phyloP scores from a whole-genome alignment of 2,797 vertebrate species.

The Vireo griseus region DNA sequence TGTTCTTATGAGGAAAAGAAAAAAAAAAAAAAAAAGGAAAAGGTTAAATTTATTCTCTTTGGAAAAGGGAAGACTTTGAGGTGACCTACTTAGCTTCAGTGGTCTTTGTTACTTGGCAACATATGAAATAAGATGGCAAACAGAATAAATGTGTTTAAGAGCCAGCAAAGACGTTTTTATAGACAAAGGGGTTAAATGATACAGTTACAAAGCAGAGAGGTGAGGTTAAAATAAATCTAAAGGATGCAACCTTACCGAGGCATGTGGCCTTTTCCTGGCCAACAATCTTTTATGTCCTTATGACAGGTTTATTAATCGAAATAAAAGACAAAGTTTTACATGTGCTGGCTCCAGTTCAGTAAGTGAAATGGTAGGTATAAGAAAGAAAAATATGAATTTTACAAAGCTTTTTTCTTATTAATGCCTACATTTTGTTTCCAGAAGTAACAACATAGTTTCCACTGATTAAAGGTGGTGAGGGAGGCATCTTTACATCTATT shows the following conservation, averaged over 20 bases:
- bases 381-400: background rate
- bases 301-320: slow-evolving; percentile 54
- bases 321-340: slow-evolving; percentile 31
- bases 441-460: background rate
- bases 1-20: background rate
- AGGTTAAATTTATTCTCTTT: slow-evolving; percentile 37
- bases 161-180: slow-evolving; percentile 36
- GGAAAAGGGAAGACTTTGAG: slow-evolving; percentile 35
- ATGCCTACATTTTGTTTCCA: background rate
- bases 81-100: slow-evolving; percentile 56
- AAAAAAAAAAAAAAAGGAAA: background rate
- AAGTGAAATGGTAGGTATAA: background rate
- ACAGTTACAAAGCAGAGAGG: slow-evolving; percentile 42
- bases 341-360: background rate
- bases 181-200: slow-evolving; percentile 51
- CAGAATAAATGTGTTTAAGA: slow-evolving; percentile 52
- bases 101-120: slow-evolving; percentile 59
- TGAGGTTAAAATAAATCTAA: slow-evolving; percentile 59
- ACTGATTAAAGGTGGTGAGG: background rate
- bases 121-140: slow-evolving; percentile 55
- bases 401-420: background rate
- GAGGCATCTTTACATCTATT: background rate
- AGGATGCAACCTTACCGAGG: background rate
- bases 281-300: slow-evolving; percentile 18
- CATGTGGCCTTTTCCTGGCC: slow-evolving; percentile 41